phyloP scores from a whole-genome alignment of 2,113 vertebrate species.

The Hyperoodon ampullatus region DNA sequence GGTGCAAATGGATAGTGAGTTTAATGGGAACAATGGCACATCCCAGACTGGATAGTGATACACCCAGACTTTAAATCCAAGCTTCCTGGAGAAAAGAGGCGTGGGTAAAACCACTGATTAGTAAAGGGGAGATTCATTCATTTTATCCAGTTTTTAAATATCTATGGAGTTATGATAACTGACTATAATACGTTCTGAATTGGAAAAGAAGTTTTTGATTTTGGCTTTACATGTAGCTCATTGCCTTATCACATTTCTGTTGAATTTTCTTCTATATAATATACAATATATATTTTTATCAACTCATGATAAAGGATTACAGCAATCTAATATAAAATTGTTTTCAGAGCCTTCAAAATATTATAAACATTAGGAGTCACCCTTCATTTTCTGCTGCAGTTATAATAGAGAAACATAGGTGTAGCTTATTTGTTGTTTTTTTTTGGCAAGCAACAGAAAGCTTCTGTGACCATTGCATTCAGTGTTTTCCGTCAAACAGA shows the following conservation, averaged over 20 bases:
- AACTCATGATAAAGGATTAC: not conserved
- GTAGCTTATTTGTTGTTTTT: not conserved
- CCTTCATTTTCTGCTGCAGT: not conserved
- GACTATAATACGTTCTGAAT: not conserved
- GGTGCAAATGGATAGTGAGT: not conserved
- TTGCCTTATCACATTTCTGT: not conserved
- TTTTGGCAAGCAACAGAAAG: not conserved
- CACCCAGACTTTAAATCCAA: not conserved
- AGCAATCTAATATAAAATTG: not conserved
- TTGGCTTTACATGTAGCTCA: not conserved
- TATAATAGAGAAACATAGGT: not conserved
- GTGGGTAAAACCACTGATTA: not conserved
- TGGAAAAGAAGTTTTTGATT: not conserved
- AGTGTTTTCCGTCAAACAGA: not conserved
- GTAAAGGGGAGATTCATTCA: not conserved
- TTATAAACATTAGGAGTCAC: not conserved
- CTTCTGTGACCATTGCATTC: not conserved
- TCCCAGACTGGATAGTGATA: accelerated
- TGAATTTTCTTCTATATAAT: not conserved
- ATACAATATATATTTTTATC: not conserved
- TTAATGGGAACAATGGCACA: not conserved
- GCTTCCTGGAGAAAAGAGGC: not conserved
- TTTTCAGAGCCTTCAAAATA: not conserved
- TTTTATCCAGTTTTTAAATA: not conserved
- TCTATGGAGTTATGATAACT: not conserved